phyloP scores from a whole-genome alignment of 2,888 invertebrate genomes.

The Agrochola macilenta region DNA sequence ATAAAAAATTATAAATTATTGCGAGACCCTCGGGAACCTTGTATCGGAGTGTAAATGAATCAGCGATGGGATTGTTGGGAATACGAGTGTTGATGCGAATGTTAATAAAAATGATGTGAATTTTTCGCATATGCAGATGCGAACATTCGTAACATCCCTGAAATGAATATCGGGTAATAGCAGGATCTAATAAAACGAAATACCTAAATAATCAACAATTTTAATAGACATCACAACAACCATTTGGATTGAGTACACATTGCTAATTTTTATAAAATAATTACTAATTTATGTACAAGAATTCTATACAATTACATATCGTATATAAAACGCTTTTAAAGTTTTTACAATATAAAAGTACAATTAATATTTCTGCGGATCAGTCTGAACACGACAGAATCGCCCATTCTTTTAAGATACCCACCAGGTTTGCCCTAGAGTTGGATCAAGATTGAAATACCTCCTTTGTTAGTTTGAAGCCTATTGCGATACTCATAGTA shows the following conservation, averaged over 20 bases:
- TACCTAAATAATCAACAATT: slow-evolving; percentile 83
- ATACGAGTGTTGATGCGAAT: background rate
- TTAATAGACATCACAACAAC: slow-evolving; percentile 91
- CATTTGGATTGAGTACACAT: slow-evolving; percentile 87
- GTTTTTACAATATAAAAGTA: slow-evolving; percentile 75
- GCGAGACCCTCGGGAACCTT: background rate
- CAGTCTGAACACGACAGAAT: slow-evolving; percentile 72
- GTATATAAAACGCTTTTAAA: slow-evolving; percentile 73
- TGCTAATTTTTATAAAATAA: slow-evolving; percentile 73
- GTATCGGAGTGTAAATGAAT: background rate
- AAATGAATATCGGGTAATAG: background rate
- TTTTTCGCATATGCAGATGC: background rate
- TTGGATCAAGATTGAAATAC: background rate
- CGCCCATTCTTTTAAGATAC: slow-evolving; percentile 49
- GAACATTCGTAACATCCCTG: background rate
- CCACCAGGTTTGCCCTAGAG: slow-evolving; percentile 4
- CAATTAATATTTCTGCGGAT: slow-evolving; percentile 72
- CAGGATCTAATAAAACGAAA: slow-evolving; percentile 38
- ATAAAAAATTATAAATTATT: background rate
- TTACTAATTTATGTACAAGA: slow-evolving; percentile 61
- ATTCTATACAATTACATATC: slow-evolving; percentile 64
- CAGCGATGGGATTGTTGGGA: background rate
- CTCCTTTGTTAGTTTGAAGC: background rate
- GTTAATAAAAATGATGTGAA: background rate
- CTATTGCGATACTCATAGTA: background rate